Percentiles rank a stretch among this genome's conserved stretches.
Conservation (phyloP, 2,888 invertebrate species). For the Napeogenes sylphis region DNA sequence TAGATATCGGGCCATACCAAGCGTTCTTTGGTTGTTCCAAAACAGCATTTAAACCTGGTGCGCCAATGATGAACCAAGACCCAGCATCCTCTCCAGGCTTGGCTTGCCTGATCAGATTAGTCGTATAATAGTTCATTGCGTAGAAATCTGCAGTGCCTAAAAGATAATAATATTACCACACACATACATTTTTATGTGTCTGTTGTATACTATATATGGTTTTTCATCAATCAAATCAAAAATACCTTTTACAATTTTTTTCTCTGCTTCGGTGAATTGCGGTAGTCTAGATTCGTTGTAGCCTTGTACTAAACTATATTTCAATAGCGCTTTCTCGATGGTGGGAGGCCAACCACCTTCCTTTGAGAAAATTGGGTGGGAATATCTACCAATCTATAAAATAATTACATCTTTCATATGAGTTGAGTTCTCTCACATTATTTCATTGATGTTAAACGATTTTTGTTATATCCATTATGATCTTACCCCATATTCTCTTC, state of each 20-base stretch:
- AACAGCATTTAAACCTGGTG: slow-evolving; percentile 33
- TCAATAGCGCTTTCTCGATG: slow-evolving; percentile 39
- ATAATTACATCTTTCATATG: background rate
- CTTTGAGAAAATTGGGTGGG: slow-evolving; percentile 54
- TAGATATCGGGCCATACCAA: slow-evolving; percentile 19
- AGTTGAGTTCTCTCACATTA: background rate
- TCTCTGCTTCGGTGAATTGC: slow-evolving; percentile 49
- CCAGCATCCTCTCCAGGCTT: slow-evolving; percentile 33
- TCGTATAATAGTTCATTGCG: slow-evolving; percentile 40
- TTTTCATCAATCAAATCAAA: too few relatives aligned
- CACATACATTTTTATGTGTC: too few relatives aligned
- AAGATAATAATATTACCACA: background rate
- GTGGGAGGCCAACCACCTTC: slow-evolving; percentile 50
- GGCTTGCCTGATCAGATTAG: slow-evolving; percentile 32
- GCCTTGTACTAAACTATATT: slow-evolving; percentile 41
- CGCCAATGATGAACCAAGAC: slow-evolving; percentile 32
- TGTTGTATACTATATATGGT: too few relatives aligned
- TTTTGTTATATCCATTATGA: background rate
- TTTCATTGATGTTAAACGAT: background rate
- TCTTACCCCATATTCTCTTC: slow-evolving; percentile 32
- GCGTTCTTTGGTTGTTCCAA: slow-evolving; percentile 29
- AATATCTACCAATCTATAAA: slow-evolving; percentile 55
- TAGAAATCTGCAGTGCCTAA: slow-evolving; percentile 42
- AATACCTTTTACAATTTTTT: slow-evolving; percentile 47
- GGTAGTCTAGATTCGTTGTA: slow-evolving; percentile 54